Conservation (phyloP, 2,113 vertebrate genomes). For the Dromiciops gliroides region DNA sequence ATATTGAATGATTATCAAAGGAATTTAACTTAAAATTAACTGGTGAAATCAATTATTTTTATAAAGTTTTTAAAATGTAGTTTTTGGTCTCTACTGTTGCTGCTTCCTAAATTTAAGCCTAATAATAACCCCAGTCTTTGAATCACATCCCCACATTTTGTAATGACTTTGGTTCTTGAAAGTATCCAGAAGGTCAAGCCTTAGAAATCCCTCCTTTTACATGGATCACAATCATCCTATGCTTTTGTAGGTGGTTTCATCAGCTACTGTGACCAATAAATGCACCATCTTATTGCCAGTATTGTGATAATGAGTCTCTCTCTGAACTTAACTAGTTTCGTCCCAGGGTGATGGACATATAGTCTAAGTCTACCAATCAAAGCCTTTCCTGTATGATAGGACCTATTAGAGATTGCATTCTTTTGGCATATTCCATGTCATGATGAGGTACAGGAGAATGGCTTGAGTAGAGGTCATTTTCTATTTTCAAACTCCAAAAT, state of each 20-base stretch:
- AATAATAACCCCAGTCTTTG: slow-evolving; percentile 1
- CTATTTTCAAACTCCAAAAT: slow-evolving; percentile 24
- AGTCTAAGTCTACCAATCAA: neutral
- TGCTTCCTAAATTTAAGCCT: neutral
- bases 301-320: neutral
- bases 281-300: neutral
- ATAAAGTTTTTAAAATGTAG: neutral
- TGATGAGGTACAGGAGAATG: neutral
- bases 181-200: neutral
- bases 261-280: neutral
- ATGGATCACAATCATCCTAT: neutral
- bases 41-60: neutral
- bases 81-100: neutral
- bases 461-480: neutral
- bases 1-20: neutral
- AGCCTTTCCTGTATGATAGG: neutral
- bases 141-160: neutral
- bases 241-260: neutral
- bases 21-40: neutral
- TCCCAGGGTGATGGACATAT: neutral
- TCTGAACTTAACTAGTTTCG: neutral
- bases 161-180: neutral
- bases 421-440: neutral
- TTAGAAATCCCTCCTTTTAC: neutral
- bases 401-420: neutral